Evolutionary conservation across 2,888 invertebrate genomes (phyloP).

Genomic region (Megalurothrips usitatus): DNA sequence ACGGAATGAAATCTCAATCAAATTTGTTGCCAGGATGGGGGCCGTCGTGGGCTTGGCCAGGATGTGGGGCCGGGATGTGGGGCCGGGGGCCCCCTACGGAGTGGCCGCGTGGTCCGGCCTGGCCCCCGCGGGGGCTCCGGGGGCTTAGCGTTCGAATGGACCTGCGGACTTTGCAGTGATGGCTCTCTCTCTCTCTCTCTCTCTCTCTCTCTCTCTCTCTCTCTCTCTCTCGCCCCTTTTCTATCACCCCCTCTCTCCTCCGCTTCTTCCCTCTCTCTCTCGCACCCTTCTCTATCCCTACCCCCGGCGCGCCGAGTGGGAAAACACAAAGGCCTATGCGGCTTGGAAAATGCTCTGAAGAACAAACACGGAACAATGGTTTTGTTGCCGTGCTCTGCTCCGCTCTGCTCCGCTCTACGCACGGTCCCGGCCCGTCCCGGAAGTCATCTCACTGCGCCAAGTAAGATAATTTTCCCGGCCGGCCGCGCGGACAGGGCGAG

Average conservation of each 20-base stretch:
- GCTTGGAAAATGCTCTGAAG: no score
- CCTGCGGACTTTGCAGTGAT: constrained; percentile 29
- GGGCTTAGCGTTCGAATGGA: constrained; percentile 1
- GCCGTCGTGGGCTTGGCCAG: neutral
- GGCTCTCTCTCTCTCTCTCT: constrained; percentile 33
- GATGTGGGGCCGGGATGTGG: no score
- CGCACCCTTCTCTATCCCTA: no score
- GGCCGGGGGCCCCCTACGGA: neutral
- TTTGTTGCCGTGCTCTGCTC: no score
- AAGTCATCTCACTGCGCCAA: neutral
- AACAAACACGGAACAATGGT: no score
- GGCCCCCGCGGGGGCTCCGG: neutral
- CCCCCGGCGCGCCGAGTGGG: neutral
- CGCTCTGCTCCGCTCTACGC: no score
- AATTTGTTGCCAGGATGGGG: constrained; percentile 9
- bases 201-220: constrained; percentile 34
- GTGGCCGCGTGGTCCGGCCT: neutral
- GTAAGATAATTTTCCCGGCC: neutral
- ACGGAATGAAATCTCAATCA: constrained; percentile 17
- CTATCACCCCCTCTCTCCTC: no score
- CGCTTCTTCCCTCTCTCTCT: no score
- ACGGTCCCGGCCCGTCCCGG: no score
- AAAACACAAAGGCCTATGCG: neutral
- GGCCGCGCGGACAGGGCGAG: neutral
- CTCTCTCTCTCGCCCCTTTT: constrained; percentile 32